These are phyloP conservation scores for Cinclus cinclus DNA, from an alignment of 2,113 vertebrate species.

Conservation along the genomic window DNA sequence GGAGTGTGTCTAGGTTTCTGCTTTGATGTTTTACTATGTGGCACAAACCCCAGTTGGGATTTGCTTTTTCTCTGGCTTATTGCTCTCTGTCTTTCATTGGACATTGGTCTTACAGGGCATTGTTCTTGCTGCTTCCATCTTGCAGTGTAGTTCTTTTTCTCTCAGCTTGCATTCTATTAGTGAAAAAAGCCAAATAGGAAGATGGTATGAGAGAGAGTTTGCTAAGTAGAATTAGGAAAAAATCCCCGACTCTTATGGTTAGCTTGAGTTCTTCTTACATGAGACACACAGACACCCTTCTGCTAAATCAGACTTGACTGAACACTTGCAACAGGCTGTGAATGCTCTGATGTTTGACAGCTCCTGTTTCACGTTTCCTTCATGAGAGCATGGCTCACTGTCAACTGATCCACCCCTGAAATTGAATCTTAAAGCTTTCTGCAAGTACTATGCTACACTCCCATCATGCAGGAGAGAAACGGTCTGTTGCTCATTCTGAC, in stretches of 20 bases:
- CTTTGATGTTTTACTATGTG: background rate
- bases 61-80: background rate
- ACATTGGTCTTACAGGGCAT: background rate
- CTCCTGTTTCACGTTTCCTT: conserved; percentile 33
- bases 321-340: conserved; percentile 41
- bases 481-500: conserved; percentile 52
- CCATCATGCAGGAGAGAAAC: background rate
- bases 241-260: background rate
- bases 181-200: background rate
- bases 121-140: background rate
- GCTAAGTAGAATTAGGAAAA: background rate
- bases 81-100: background rate
- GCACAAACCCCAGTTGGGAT: background rate
- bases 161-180: background rate
- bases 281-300: background rate
- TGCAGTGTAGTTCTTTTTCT: background rate
- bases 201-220: background rate
- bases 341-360: conserved; percentile 45
- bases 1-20: background rate
- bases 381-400: conserved; percentile 17
- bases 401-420: conserved; percentile 38
- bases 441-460: conserved; percentile 39
- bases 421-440: conserved; percentile 62
- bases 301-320: conserved; percentile 31
- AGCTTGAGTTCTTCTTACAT: background rate